Conservation (phyloP, 2,797 vertebrate genomes). For the Enteromius treurensis region DNA sequence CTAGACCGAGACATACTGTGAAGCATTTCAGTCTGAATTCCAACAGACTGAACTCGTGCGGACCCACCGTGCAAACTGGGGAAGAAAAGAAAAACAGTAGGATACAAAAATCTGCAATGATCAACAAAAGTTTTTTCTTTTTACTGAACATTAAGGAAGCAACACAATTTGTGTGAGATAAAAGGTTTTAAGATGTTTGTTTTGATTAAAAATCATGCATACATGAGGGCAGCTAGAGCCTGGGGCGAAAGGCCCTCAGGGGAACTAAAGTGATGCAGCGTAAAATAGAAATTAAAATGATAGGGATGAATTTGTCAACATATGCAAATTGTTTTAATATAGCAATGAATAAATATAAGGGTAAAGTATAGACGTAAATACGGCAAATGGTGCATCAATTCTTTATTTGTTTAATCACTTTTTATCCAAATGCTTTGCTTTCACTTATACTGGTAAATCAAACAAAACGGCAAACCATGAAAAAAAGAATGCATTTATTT, state of each 20-base stretch:
- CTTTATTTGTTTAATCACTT: not conserved
- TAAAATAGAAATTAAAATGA: slow-evolving; percentile 8
- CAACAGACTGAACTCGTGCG: not conserved
- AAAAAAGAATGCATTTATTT: not conserved
- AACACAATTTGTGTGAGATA: not conserved
- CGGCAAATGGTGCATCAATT: not conserved
- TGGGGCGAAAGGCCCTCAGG: slow-evolving; percentile 14
- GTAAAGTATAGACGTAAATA: too few relatives aligned
- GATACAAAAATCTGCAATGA: not conserved
- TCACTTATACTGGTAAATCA: not conserved
- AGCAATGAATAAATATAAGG: not conserved
- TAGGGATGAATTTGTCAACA: slow-evolving; percentile 3
- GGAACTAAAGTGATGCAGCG: not conserved
- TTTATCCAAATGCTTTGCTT: not conserved
- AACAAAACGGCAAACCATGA: not conserved
- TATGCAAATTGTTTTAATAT: not conserved
- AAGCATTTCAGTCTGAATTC: slow-evolving; percentile 25
- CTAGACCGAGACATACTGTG: not conserved
- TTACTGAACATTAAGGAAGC: not conserved
- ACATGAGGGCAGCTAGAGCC: not conserved
- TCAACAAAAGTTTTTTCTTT: not conserved
- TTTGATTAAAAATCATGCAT: not conserved
- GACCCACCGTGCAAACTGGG: not conserved
- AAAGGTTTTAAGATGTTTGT: slow-evolving; percentile 25
- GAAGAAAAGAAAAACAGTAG: not conserved